Base-by-base conservation (phyloP, 2,797 vertebrate species). In the Phrynocephalus vlangalii region DNA sequence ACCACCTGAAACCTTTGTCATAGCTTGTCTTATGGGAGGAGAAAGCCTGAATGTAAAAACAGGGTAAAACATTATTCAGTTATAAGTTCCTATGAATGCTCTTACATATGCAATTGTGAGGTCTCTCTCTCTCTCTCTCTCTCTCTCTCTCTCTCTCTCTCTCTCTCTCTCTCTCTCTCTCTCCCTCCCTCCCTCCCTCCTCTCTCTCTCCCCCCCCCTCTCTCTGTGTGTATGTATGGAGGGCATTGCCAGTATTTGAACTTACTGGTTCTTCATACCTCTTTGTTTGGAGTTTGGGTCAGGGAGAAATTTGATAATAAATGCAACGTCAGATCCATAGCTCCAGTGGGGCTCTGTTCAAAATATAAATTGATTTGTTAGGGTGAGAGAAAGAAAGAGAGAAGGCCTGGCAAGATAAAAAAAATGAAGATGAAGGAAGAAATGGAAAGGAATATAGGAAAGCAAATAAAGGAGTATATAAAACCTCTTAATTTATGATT, bases 401-500 rank as follows among this genome's bases (percentile, higher is more conserved):
- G 90, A 77, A 89, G 91, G 90, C 73, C 88, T 87, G 75, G 33
- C 56, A 90, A 72, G 67, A 13, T 44, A 44, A 80, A 88, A 70
- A 82, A 56, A 85, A 90, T 89, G 85, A 60, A 85, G 89, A 91
- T 81, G 83, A 88, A 48, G 88, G n/a, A 72, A 85, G 91, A 90
- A 72, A 89, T 90, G 66, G 83, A 82, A 86, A 52, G 70, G 26
- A 86, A 77, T 70, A 90, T 70, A 89, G 93, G 93, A 92, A 44
- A 91, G 63, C n/a, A 11, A 16, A 82, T 86, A 79, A 73, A 79
- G 26, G 56, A 63, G 68, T 67, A n/a, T 73, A 84, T 84, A 88
- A 88, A 78, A 67, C 77, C 77, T 80, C 87, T 79, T 88, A 87
- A 87, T 87, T 82, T 87, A 87, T 88, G 86, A 66, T 91, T 85